Base-by-base conservation (phyloP, 2,888 invertebrate genomes). In the Harpagoxenus sublaevis region DNA sequence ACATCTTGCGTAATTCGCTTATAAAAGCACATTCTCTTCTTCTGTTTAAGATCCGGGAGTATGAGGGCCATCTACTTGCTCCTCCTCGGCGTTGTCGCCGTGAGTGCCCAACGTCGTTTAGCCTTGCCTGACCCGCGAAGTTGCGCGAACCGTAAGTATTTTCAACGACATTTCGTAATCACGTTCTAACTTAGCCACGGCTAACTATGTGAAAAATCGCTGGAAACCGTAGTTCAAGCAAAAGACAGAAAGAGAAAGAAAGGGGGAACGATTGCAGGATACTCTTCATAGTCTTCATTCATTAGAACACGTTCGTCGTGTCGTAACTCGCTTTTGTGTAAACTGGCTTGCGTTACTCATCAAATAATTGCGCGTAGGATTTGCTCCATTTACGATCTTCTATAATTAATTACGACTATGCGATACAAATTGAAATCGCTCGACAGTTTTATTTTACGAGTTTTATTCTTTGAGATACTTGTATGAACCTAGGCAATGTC, bases 121-220 rank as follows among this genome's bases (percentile, higher is more conserved):
- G 98, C 98, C 45, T 96, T 98, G 89, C 98, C 98, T 78, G 98
- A 98, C 95, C 98, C 98, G 60, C 96, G 97, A 94, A 98, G 98
- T 95, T 98, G 98, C 95, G 97, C 97, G 85, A 98, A 98, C 95
- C 97, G 98, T 98, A 96, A 96, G 98, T 97, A 63, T 42, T 23
- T 79, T 12, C 42, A 55, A n/a, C 12, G 35, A 74, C 35, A 81
- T 83, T 85, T 85, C 62, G 45, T 35, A 83, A 74, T 39, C 48
- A 23, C n/a, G 2, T 28, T 60, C 18, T 35, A 28, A 63, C 42
- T 45, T 23, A 12, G n/a, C 18, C n/a, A 12, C 28, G 28, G n/a
- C 6, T 70, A 70, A 68, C n/a, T 78, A 70, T 10, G 55, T 45
- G n/a, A 42, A 78, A 78, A 70, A 68, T 68, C 55, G 31, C 12